phyloP scores from a whole-genome alignment of 2,113 vertebrate species.

The Otolemur garnettii region DNA sequence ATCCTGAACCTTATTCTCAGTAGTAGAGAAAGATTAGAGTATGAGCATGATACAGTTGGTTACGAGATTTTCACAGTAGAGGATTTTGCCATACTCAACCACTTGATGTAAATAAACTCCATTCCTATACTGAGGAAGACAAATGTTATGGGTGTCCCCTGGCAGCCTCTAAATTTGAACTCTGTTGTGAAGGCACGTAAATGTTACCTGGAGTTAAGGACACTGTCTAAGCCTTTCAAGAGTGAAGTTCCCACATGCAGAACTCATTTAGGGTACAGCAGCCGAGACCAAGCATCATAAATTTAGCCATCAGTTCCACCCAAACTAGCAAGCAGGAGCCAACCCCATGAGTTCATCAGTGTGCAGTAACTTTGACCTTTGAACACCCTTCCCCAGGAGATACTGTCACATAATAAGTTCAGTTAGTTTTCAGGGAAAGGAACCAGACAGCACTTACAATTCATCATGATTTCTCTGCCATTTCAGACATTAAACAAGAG shows the following conservation, averaged over 20 bases:
- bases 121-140: constrained; percentile 93
- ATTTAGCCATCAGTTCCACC: neutral
- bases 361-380: neutral
- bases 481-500: neutral
- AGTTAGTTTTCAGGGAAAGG: neutral
- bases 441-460: neutral
- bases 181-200: constrained; percentile 93
- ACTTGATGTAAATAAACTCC: constrained; percentile 97
- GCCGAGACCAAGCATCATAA: constrained; percentile 69
- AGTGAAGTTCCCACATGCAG: constrained; percentile 89
- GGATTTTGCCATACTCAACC: constrained; percentile 92
- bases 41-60: constrained; percentile 94
- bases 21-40: constrained; percentile 91
- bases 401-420: neutral
- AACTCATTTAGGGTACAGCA: constrained; percentile 94
- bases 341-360: neutral
- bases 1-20: constrained; percentile 92
- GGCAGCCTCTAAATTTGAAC: constrained; percentile 92
- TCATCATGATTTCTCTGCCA: neutral
- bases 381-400: neutral
- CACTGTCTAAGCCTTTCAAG: constrained; percentile 90
- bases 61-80: constrained; percentile 93
- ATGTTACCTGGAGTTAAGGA: constrained; percentile 93
- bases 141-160: constrained; percentile 93
- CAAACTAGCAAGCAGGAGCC: neutral